Percentiles rank a stretch among this genome's conserved stretches.
Evolutionary conservation across 92 coral and sea anemone species (phyloP).

Genomic region (Meandrina meandrites): DNA sequence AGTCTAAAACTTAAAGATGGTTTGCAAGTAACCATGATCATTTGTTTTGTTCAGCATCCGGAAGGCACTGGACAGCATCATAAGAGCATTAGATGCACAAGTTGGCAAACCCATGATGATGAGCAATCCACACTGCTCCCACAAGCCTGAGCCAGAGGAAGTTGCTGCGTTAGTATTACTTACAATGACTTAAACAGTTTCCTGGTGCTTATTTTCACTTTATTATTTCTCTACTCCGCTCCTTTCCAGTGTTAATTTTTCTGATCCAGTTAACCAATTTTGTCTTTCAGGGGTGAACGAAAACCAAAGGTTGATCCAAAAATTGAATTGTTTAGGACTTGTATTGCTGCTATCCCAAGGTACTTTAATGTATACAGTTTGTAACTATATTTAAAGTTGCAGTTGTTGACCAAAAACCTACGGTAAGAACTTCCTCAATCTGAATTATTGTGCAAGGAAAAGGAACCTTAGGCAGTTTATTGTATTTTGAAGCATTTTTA

Average conservation of each 20-base stretch:
- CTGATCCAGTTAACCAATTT: background rate
- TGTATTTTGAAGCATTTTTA: too few relatives aligned
- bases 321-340: slow-evolving; percentile 94
- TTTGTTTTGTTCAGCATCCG: slow-evolving; percentile 63
- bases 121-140: slow-evolving; percentile 91
- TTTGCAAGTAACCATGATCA: too few relatives aligned
- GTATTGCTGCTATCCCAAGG: slow-evolving; percentile 99
- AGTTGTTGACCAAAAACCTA: background rate
- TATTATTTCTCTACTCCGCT: background rate
- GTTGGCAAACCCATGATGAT: slow-evolving; percentile 96
- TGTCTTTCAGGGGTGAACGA: slow-evolving; percentile 82
- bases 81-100: slow-evolving; percentile 86
- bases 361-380: slow-evolving; percentile 1
- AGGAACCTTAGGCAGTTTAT: too few relatives aligned
- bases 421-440: too few relatives aligned
- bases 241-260: too few relatives aligned
- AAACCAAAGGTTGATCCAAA: slow-evolving; percentile 95
- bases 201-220: background rate
- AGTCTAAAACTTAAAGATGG: too few relatives aligned
- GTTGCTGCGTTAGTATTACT: slow-evolving; percentile 81
- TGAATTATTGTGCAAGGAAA: too few relatives aligned
- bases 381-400: background rate
- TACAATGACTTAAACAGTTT: background rate
- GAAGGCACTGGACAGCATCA: slow-evolving; percentile 89
- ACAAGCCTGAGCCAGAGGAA: slow-evolving; percentile 96